Percentiles rank a stretch among this genome's conserved stretches.
phyloP scores from a whole-genome alignment of 2,113 vertebrate species.

The Euleptes europaea region DNA sequence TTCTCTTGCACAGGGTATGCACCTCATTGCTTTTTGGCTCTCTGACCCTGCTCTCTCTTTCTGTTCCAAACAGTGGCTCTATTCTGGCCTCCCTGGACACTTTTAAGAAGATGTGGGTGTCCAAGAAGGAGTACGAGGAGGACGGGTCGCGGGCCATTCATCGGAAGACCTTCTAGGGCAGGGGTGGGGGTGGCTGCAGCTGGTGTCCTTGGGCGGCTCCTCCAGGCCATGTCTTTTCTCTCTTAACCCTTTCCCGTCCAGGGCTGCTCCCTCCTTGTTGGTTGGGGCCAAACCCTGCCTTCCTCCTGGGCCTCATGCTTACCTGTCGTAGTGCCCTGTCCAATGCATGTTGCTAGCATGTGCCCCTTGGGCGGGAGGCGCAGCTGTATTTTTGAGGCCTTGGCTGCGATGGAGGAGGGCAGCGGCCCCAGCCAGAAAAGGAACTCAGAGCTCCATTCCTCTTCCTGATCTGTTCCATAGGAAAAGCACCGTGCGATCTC shows the following conservation, averaged over 20 bases:
- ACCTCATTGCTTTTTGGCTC: no score
- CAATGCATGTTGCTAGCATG: constrained; percentile 50
- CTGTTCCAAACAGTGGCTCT: constrained; percentile 78
- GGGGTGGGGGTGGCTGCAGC: background rate
- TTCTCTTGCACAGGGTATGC: no score
- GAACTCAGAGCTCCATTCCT: background rate
- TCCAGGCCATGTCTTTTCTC: constrained; percentile 20
- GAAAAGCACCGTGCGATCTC: background rate
- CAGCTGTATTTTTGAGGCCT: constrained; percentile 14
- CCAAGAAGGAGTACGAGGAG: constrained; percentile 92
- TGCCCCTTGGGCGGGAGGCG: constrained; percentile 1
- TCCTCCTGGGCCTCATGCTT: background rate
- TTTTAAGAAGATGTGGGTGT: constrained; percentile 95
- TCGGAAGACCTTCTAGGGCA: constrained; percentile 87
- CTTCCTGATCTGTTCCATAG: background rate
- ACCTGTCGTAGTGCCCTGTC: constrained; percentile 31
- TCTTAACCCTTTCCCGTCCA: constrained; percentile 22
- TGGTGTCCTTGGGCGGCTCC: background rate
- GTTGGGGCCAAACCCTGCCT: background rate
- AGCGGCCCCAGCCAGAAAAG: constrained; percentile 10
- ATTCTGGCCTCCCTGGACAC: constrained; percentile 91
- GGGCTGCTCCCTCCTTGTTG: background rate
- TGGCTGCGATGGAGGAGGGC: background rate
- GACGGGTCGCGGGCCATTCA: constrained; percentile 88
- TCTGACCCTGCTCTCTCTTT: background rate